Percentiles rank a stretch among this genome's conserved stretches.
Conservation (phyloP, 2,797 vertebrate species). For the Loris lydekkerianus region DNA sequence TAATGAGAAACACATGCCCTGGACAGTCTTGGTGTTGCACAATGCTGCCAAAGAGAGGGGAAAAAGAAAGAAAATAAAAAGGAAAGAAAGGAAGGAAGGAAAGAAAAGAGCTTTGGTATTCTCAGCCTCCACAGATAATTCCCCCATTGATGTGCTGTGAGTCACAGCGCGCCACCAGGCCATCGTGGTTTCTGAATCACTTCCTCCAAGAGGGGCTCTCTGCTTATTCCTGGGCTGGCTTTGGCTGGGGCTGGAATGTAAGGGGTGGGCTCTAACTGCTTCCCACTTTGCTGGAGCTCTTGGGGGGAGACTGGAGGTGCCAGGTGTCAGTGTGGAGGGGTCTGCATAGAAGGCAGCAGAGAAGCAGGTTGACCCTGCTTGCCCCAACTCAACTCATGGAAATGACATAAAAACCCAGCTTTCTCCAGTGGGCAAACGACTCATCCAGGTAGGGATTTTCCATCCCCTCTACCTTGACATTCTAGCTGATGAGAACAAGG, state of each 20-base stretch:
- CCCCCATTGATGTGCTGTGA: conserved; percentile 85
- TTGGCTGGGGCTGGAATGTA: conserved; percentile 68
- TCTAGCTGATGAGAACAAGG: background rate
- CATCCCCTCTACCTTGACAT: background rate
- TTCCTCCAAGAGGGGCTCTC: conserved; percentile 86
- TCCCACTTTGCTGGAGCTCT: background rate
- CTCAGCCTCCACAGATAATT: conserved; percentile 86
- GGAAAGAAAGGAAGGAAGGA: conserved; percentile 17
- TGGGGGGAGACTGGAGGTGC: background rate
- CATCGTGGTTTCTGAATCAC: conserved; percentile 88
- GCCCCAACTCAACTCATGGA: background rate
- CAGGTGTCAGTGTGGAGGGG: background rate
- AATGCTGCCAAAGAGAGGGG: conserved; percentile 64
- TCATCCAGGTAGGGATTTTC: background rate
- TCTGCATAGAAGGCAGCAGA: background rate
- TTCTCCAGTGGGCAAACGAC: background rate
- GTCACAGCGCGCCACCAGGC: conserved; percentile 83
- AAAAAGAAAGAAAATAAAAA: background rate
- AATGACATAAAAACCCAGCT: background rate
- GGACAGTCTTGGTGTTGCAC: conserved; percentile 78
- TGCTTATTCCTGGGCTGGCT: conserved; percentile 78
- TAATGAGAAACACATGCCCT: conserved; percentile 89
- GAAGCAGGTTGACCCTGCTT: background rate
- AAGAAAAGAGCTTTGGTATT: conserved; percentile 84
- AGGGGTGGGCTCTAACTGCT: background rate